A percentile compares a stretch with the other conserved stretches of the same genome.
phyloP scores from a whole-genome alignment of 2,888 invertebrate species.

The Gastracanthus pulcherrimus region DNA sequence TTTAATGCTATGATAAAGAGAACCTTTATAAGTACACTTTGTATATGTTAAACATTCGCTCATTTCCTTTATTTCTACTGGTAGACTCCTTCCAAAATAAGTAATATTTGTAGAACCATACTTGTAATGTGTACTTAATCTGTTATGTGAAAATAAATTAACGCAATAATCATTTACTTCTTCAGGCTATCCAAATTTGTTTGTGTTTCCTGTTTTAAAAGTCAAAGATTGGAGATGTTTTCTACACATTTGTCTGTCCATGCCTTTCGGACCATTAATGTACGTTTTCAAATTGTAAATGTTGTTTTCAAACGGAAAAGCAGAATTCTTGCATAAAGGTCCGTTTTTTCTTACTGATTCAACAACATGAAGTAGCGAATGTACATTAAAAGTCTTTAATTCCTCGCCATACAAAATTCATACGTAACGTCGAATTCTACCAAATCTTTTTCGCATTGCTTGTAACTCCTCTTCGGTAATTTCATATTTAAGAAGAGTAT shows the following conservation, averaged over 20 bases:
- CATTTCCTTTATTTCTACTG: background rate
- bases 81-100: background rate
- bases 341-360: conserved; percentile 16
- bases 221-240: conserved; percentile 13
- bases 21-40: background rate
- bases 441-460: conserved; percentile 29
- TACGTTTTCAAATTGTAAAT: conserved; percentile 37
- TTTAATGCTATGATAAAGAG: background rate
- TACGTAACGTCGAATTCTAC: conserved; percentile 25
- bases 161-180: background rate
- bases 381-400: conserved; percentile 42
- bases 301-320: conserved; percentile 32
- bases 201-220: no score
- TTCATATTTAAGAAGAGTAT: background rate
- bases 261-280: conserved; percentile 42
- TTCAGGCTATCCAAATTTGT: background rate
- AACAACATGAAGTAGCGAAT: conserved; percentile 19
- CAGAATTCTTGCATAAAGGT: conserved; percentile 19
- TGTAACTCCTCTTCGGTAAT: conserved; percentile 54
- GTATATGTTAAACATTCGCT: background rate
- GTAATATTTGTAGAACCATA: background rate
- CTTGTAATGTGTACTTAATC: background rate
- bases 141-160: background rate
- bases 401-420: conserved; percentile 8
- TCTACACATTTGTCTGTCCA: conserved; percentile 44